Base-by-base conservation (phyloP, 2,113 vertebrate species). In the Gobio gobio region DNA sequence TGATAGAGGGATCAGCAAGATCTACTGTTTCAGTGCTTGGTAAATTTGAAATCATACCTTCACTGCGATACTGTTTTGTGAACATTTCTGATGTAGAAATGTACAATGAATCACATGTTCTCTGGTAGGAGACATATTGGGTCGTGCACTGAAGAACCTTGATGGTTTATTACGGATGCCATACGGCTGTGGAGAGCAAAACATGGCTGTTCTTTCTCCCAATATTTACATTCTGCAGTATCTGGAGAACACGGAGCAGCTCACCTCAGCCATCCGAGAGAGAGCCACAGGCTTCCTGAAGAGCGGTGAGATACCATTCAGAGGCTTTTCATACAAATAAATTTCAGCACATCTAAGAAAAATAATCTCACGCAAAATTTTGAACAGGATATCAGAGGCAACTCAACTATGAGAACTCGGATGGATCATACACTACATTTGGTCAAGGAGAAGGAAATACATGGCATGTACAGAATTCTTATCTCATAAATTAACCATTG, bases 171-270 rank as follows among this genome's bases (percentile, higher is more conserved):
- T 97, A 47, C 80, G 29, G 87, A 97, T 98, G 96, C 96, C 97
- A 0, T 95, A 94, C 58, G 96, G 96, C 75, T 98, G 96, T 87
- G 97, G 97, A 8, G 97, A 99, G 86, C 96, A 97, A 93, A 99
- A 98, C 85, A 94, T 95, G 94, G 94, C 94, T 10, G 94, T 95
- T 9, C 95, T 98, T 82, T 94, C 96, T 66, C 96, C 97, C 56
- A 97, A 97, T 10, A 95, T 98, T 88, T 97, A 96, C 87, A 95
- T 98, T 86, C 92, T 96, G 24, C 80, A 93, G 83, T 98, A 97
- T 87, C 93, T 98, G 85, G 91, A 92, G 74, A 88, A 92, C 85
- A 96, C 96, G n/a, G 66, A 94, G 45, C 97, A 98, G 81, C 93
- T 98, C 79, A 97, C 95, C 16, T 49, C 91, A 79, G 92, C 92